phyloP scores from a whole-genome alignment of 2,113 vertebrate species.

The Junco hyemalis region DNA sequence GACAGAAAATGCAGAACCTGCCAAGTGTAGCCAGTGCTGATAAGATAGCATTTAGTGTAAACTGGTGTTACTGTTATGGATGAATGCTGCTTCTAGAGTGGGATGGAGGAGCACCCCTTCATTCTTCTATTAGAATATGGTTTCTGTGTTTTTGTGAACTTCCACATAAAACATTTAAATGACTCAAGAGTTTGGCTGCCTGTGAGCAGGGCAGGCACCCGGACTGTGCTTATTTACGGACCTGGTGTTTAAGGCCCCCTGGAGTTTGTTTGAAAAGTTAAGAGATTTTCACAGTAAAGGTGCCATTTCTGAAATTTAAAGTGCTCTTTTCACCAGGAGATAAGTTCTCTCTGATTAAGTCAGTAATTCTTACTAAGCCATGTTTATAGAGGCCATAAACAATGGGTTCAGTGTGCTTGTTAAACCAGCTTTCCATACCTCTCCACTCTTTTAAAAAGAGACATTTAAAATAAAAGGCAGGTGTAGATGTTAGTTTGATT shows the following conservation, averaged over 20 bases:
- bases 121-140: not conserved
- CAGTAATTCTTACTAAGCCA: constrained; percentile 83
- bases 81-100: not conserved
- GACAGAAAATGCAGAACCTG: not conserved
- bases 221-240: constrained; percentile 72
- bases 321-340: constrained; percentile 79
- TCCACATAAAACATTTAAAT: constrained; percentile 43
- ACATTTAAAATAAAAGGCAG: constrained; percentile 82
- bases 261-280: constrained; percentile 81
- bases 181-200: constrained; percentile 34
- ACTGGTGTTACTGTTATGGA: not conserved
- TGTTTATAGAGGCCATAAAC: constrained; percentile 82
- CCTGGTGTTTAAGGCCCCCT: constrained; percentile 77
- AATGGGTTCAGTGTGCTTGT: constrained; percentile 80
- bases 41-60: not conserved
- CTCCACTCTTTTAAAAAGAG: constrained; percentile 77
- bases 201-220: constrained; percentile 35
- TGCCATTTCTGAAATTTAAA: constrained; percentile 81
- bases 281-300: constrained; percentile 80
- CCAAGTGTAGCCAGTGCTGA: not conserved
- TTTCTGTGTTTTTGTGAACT: constrained; percentile 49
- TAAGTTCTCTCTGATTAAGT: constrained; percentile 83
- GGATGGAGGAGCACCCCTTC: not conserved
- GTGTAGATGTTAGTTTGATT: constrained; percentile 70
- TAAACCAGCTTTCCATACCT: constrained; percentile 80